Percentiles rank a stretch among this genome's conserved stretches.
phyloP scores from a whole-genome alignment of 2,797 vertebrate genomes.

The Melanotaenia trifasciata region DNA sequence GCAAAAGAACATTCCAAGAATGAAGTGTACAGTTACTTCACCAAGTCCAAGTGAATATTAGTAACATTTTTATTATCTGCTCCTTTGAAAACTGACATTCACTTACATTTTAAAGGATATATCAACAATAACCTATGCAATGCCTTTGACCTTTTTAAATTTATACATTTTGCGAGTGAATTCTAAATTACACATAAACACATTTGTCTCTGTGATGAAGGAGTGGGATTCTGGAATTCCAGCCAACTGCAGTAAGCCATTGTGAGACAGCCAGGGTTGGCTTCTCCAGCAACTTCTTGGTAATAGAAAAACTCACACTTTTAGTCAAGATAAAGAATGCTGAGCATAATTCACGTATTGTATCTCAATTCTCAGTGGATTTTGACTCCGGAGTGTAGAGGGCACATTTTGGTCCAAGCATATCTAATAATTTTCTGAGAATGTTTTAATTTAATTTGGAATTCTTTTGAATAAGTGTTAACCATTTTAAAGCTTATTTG shows the following conservation, averaged over 20 bases:
- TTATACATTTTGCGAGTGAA: slow-evolving; percentile 27
- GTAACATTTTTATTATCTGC: slow-evolving; percentile 9
- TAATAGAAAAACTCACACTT: slow-evolving; percentile 67
- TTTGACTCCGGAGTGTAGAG: slow-evolving; percentile 24
- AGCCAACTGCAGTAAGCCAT: too few species aligned
- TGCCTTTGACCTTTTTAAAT: not conserved
- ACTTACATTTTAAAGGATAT: slow-evolving; percentile 24
- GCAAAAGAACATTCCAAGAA: slow-evolving; percentile 42
- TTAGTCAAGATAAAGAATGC: slow-evolving; percentile 62
- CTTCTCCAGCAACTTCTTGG: slow-evolving; percentile 60
- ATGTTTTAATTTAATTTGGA: slow-evolving; percentile 61
- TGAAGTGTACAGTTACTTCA: slow-evolving; percentile 17
- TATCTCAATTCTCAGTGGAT: slow-evolving; percentile 51
- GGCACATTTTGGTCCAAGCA: slow-evolving; percentile 39
- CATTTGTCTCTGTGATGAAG: not conserved
- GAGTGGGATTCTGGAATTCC: too few species aligned
- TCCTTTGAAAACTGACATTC: slow-evolving; percentile 5
- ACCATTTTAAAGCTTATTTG: slow-evolving; percentile 59
- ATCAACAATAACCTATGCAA: slow-evolving; percentile 22
- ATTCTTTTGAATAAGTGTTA: slow-evolving; percentile 36
- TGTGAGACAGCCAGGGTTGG: slow-evolving; percentile 27
- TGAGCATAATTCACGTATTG: slow-evolving; percentile 47
- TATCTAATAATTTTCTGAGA: slow-evolving; percentile 49
- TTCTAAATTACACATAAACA: not conserved
- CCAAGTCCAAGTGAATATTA: slow-evolving; percentile 24